These are phyloP conservation scores for Stichopus chloronotus DNA, from an alignment of 35 echinoderm and acorn worm genomes.

Conservation along the genomic window DNA sequence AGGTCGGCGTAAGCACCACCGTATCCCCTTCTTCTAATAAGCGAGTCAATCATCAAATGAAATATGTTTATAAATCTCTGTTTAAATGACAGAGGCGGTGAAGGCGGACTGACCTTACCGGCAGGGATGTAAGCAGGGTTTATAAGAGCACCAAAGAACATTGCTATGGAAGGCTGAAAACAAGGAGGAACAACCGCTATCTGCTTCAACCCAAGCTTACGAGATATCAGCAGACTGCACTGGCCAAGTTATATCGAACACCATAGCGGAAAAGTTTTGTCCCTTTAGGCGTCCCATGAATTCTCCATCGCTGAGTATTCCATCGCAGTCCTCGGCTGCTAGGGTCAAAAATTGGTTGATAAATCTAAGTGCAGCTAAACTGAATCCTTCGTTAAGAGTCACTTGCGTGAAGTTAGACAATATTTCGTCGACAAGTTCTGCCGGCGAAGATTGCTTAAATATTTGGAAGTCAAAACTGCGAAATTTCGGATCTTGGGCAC, in stretches of 20 bases:
- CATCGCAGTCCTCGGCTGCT: constrained; percentile 9
- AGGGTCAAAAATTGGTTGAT: background rate
- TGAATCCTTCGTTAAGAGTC: constrained; percentile 14
- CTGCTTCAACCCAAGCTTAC: background rate
- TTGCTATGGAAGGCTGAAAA: background rate
- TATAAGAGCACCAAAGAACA: background rate
- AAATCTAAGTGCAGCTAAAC: background rate
- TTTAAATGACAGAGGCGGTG: background rate
- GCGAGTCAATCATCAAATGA: background rate
- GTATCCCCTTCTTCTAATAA: background rate
- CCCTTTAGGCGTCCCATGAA: background rate
- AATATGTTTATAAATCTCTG: background rate
- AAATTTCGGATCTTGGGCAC: background rate
- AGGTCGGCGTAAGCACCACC: background rate
- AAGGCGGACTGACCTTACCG: background rate
- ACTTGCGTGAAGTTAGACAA: background rate
- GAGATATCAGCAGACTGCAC: background rate
- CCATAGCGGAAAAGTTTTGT: background rate
- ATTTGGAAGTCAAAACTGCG: background rate
- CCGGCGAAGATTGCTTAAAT: background rate
- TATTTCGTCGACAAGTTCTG: background rate
- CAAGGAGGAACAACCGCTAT: background rate
- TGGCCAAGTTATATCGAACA: constrained; percentile 30
- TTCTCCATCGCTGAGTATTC: background rate
- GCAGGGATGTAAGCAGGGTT: constrained; percentile 14